These are phyloP conservation scores for Dicyrtoma fusca DNA, from an alignment of 2,888 invertebrate genomes.

Conservation along the genomic window DNA sequence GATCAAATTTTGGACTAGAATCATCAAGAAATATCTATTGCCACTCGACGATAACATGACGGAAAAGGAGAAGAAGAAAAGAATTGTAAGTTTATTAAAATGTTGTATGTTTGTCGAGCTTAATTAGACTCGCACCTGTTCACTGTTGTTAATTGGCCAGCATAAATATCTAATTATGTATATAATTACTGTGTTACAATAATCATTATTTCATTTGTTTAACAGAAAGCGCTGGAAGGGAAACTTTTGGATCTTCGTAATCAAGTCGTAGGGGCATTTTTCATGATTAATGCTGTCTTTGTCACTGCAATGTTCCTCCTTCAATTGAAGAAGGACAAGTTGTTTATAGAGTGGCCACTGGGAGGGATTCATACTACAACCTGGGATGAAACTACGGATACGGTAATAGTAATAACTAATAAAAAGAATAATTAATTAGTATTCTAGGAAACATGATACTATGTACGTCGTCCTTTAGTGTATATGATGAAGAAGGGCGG, in stretches of 20 bases:
- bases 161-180: too few relatives aligned
- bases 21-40: constrained; percentile 63
- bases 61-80: too few relatives aligned
- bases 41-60: constrained; percentile 60
- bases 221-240: too few relatives aligned
- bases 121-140: too few relatives aligned
- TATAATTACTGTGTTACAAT: too few relatives aligned
- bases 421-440: neutral
- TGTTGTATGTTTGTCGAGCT: too few relatives aligned
- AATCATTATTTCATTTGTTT: too few relatives aligned
- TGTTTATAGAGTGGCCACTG: constrained; percentile 62
- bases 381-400: neutral
- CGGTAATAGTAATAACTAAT: constrained; percentile 5
- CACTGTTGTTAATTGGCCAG: too few relatives aligned
- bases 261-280: constrained; percentile 61
- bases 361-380: constrained; percentile 58
- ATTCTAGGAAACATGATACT: neutral
- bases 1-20: constrained; percentile 62
- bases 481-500: neutral
- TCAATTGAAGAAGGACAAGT: constrained; percentile 62
- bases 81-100: too few relatives aligned
- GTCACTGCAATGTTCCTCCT: constrained; percentile 64
- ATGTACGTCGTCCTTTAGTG: too few relatives aligned
- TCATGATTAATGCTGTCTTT: constrained; percentile 65
- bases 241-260: constrained; percentile 62